Conservation (phyloP, 2,888 invertebrate genomes). For the Periphyllus acericola region DNA sequence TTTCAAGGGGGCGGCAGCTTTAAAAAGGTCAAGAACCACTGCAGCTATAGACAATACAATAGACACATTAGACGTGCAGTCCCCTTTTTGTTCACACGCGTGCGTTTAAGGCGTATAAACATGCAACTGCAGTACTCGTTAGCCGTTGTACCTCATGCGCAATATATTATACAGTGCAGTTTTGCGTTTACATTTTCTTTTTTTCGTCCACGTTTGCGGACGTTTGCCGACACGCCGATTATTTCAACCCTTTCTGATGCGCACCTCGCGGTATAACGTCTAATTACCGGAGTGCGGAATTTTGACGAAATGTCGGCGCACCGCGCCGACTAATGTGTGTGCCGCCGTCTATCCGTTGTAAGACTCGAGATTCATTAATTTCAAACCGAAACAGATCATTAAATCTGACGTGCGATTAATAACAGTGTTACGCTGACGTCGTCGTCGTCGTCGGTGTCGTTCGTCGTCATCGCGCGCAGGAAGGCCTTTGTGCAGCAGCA, state of each 20-base stretch:
- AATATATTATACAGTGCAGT: too few relatives aligned
- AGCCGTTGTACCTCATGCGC: too few relatives aligned
- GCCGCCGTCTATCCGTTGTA: constrained; percentile 20
- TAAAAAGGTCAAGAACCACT: too few relatives aligned
- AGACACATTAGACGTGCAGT: too few relatives aligned
- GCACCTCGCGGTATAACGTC: neutral
- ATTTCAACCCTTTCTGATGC: too few relatives aligned
- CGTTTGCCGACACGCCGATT: neutral
- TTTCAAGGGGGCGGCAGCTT: too few relatives aligned
- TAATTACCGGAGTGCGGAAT: constrained; percentile 18
- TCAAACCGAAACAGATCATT: constrained; percentile 49
- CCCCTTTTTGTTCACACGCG: too few relatives aligned
- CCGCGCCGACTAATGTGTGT: constrained; percentile 10
- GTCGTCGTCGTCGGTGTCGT: neutral
- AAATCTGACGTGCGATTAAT: constrained; percentile 51
- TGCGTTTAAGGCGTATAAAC: too few relatives aligned
- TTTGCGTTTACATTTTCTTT: neutral
- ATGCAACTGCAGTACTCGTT: too few relatives aligned
- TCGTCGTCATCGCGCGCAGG: neutral
- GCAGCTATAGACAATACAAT: too few relatives aligned
- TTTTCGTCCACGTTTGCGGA: neutral
- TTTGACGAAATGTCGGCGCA: constrained; percentile 21
- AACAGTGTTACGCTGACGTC: constrained; percentile 17
- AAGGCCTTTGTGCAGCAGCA: constrained; percentile 14
- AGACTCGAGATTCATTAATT: constrained; percentile 46